Evolutionary conservation across 2,888 invertebrate genomes (phyloP), one percentile per base, ranked within the genome.

Genomic region (Hermaeophaga mercurialis): DNA sequence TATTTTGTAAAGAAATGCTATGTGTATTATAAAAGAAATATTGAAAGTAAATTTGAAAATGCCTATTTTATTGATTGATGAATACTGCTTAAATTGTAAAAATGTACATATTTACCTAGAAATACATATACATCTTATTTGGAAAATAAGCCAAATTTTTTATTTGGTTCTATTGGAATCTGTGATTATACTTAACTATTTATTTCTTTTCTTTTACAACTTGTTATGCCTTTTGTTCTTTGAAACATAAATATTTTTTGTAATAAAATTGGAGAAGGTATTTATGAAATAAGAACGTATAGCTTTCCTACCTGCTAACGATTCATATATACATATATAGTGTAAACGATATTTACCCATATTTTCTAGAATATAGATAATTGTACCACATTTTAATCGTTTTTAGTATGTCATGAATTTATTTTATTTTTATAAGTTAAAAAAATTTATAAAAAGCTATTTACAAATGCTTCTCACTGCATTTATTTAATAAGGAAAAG

Each of bases 81-180:
- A 12, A 31, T 31, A 31, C 12, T 22, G 43, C 14, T 41, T 34
- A 36, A 43, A 52, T 34, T 47, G 58, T 55, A 62, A 63, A 54
- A 44, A 65, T 62, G 34, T 34, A 34, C n/a, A n/a, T n/a, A n/a
- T n/a, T n/a, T n/a, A n/a, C n/a, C n/a, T n/a, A n/a, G n/a, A n/a
- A n/a, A n/a, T n/a, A n/a, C n/a, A n/a, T n/a, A n/a, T n/a, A n/a
- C n/a, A n/a, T 11, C 31, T 50, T 31, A 52, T 50, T 56, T 39
- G 48, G 43, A 71, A 73, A 28, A 44, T 39, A 70, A 74, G 72
- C 75, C 75, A 76, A 76, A 76, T 74, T 74, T 73, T 71, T 71
- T 66, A 74, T 78, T 78, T 78, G 78, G 78, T 77, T 76, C 78
- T 78, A 77, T 73, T 74, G 69, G 67, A 74, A 76, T 73, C 78